Evolutionary conservation across 2,797 vertebrate species (phyloP).

Genomic region (Clarias platycephalus): DNA sequence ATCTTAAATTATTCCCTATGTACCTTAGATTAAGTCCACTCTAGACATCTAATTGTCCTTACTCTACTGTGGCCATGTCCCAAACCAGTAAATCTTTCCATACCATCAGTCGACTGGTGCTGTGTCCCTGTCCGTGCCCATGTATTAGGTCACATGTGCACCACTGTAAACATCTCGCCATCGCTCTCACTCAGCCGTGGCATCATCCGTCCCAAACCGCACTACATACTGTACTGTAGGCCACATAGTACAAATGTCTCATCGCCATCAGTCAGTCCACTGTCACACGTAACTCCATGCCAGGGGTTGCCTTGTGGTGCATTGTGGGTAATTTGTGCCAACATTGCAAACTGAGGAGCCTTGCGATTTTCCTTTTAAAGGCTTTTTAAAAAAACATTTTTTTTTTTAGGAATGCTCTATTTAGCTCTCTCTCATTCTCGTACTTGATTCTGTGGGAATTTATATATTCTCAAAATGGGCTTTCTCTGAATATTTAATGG

Average conservation of each 20-base stretch:
- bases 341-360: background rate
- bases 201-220: background rate
- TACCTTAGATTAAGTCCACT: background rate
- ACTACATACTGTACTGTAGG: background rate
- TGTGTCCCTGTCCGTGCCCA: background rate
- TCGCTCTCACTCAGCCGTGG: background rate
- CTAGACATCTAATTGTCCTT: background rate
- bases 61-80: background rate
- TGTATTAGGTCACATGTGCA: background rate
- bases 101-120: too few species aligned
- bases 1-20: background rate
- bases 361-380: conserved; percentile 19
- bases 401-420: conserved; percentile 12
- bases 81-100: background rate
- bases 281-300: background rate
- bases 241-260: background rate
- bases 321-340: conserved; percentile 2
- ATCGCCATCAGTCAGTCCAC: background rate
- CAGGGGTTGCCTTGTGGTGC: background rate
- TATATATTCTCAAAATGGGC: background rate
- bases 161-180: background rate
- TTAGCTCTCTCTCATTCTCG: background rate
- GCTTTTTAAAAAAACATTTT: background rate
- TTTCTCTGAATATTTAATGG: conserved; percentile 29
- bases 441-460: conserved; percentile 2